phyloP scores from a whole-genome alignment of 2,888 invertebrate species.

The Drosophila phalerata region DNA sequence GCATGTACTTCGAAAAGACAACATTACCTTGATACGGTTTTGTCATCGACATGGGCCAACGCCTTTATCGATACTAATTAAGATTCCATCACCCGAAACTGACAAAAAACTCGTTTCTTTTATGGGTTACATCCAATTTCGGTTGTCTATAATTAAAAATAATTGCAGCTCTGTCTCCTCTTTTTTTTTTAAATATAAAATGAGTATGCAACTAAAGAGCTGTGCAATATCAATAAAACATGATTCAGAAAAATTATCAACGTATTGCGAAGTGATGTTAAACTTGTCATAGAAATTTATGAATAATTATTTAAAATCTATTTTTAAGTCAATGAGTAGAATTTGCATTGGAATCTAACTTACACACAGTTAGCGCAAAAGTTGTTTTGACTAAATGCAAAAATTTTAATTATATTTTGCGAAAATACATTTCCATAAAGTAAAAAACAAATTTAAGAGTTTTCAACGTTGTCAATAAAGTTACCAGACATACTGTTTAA shows the following conservation, averaged over 20 bases:
- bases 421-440: too few relatives aligned
- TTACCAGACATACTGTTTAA: too few relatives aligned
- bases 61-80: slow-evolving; percentile 43
- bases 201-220: neutral
- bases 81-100: slow-evolving; percentile 23
- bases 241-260: neutral
- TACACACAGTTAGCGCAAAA: neutral
- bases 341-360: neutral
- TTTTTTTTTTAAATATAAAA: neutral
- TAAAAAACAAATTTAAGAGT: too few relatives aligned
- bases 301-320: neutral
- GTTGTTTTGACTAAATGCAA: too few relatives aligned
- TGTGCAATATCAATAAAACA: neutral
- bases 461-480: too few relatives aligned
- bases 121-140: slow-evolving; percentile 25
- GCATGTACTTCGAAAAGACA: slow-evolving; percentile 43
- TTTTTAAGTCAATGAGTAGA: neutral
- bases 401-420: too few relatives aligned
- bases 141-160: slow-evolving; percentile 17
- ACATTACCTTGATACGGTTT: slow-evolving; percentile 29
- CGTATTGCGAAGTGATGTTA: neutral
- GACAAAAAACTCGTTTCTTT: slow-evolving; percentile 31
- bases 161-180: slow-evolving; percentile 9
- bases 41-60: slow-evolving; percentile 7
- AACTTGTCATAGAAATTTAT: neutral